Percentiles rank a stretch among this genome's conserved stretches.
Evolutionary conservation across 1,140 invertebrate genomes (phyloP).

Genomic region (Drosophila pallidifrons): DNA sequence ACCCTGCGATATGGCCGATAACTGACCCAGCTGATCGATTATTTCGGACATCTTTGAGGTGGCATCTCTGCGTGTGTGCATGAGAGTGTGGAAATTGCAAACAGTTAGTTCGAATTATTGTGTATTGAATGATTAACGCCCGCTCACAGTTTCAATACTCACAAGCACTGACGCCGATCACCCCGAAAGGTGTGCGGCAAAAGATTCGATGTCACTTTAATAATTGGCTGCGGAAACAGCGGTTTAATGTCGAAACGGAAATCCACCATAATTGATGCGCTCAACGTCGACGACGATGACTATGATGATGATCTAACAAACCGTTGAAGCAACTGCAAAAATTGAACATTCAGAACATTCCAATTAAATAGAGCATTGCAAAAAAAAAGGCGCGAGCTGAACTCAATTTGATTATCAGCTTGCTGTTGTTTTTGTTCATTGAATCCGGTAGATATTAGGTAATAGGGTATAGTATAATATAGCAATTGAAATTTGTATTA

Average conservation of each 20-base stretch:
- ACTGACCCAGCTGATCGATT: conserved; percentile 89
- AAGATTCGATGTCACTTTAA: conserved; percentile 87
- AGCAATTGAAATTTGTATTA: too few species aligned
- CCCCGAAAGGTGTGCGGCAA: conserved; percentile 87
- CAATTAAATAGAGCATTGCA: conserved; percentile 80
- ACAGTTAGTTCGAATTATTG: conserved; percentile 47
- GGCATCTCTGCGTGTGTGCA: conserved; percentile 86
- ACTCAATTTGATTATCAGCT: conserved; percentile 69
- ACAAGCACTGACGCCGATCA: conserved; percentile 87
- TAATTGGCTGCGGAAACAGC: conserved; percentile 87
- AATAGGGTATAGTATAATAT: too few species aligned
- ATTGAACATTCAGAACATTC: conserved; percentile 51
- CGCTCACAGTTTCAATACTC: conserved; percentile 85
- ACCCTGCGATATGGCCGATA: conserved; percentile 91
- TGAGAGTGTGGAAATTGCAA: conserved; percentile 70
- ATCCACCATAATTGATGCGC: conserved; percentile 85
- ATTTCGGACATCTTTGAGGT: conserved; percentile 88
- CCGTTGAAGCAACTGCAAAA: conserved; percentile 34
- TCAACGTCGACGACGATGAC: conserved; percentile 4
- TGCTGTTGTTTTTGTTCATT: neutral
- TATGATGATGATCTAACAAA: conserved; percentile 11
- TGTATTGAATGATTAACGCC: conserved; percentile 3
- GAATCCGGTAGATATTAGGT: too few species aligned
- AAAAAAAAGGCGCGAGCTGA: conserved; percentile 26
- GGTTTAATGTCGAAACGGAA: conserved; percentile 88